Conservation (phyloP, 2,888 invertebrate species). For the Catocala sponsa region DNA sequence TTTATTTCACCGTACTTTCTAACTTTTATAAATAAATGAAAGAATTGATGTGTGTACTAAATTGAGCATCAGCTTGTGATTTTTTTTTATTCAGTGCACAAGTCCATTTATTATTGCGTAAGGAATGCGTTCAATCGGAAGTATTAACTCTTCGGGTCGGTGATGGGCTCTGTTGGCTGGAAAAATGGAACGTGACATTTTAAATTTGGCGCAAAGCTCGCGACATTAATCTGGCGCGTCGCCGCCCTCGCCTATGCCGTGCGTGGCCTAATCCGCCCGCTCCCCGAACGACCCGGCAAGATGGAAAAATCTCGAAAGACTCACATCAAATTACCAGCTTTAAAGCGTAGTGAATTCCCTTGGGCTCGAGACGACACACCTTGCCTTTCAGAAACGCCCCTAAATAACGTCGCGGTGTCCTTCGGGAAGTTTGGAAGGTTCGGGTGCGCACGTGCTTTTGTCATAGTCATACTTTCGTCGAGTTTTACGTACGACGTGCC, state of each 20-base stretch:
- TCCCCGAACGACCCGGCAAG: conserved; percentile 81
- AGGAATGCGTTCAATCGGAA: conserved; percentile 68
- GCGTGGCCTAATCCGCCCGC: conserved; percentile 83
- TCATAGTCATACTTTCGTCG: conserved; percentile 83
- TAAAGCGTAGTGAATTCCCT: conserved; percentile 84
- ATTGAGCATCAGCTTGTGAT: conserved; percentile 14
- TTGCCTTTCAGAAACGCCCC: conserved; percentile 84
- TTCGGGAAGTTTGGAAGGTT: conserved; percentile 84
- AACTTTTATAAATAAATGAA: conserved; percentile 24
- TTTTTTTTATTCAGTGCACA: conserved; percentile 26
- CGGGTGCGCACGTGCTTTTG: conserved; percentile 83
- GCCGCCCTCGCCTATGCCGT: conserved; percentile 79
- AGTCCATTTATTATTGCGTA: conserved; percentile 49
- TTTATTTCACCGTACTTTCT: conserved; percentile 24
- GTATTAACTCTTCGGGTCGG: conserved; percentile 71
- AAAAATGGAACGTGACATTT: conserved; percentile 86
- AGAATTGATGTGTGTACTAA: conserved; percentile 18
- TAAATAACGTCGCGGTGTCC: conserved; percentile 82
- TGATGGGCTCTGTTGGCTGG: conserved; percentile 78
- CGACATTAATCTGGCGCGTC: conserved; percentile 85
- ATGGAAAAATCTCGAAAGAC: conserved; percentile 86
- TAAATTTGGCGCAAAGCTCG: conserved; percentile 84
- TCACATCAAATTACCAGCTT: conserved; percentile 87
- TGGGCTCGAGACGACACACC: conserved; percentile 80
- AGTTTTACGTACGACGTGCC: conserved; percentile 84